These are phyloP conservation scores for Drosophila bocqueti DNA, from an alignment of 1,140 invertebrate species.

Conservation along the genomic window DNA sequence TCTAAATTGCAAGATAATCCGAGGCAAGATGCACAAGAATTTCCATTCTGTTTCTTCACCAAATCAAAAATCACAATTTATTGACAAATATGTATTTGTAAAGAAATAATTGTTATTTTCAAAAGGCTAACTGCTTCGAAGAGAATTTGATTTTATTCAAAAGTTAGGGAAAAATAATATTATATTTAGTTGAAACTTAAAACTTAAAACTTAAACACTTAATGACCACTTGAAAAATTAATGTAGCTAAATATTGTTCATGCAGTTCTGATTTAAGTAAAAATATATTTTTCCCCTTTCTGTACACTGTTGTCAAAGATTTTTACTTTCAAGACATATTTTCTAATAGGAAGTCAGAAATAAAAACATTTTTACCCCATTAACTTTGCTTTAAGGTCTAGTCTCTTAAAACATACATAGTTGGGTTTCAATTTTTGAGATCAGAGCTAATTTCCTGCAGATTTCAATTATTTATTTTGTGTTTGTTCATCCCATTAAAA, in stretches of 20 bases:
- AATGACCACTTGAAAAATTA: background rate
- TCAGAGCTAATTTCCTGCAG: no score
- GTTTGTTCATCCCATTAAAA: no score
- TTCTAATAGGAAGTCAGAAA: background rate
- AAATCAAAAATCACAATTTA: conserved; percentile 4
- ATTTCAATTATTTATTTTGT: no score
- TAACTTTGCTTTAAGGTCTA: background rate
- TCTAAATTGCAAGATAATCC: conserved; percentile 26
- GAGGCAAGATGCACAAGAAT: background rate
- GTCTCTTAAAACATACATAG: no score
- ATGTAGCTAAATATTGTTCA: background rate
- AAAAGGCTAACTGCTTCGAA: background rate
- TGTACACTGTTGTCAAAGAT: background rate
- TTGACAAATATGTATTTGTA: conserved; percentile 11
- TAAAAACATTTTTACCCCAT: background rate
- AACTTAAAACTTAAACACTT: background rate
- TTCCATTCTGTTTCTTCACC: background rate
- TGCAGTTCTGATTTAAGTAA: background rate
- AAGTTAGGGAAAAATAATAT: background rate
- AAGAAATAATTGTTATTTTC: conserved; percentile 1
- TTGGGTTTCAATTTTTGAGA: no score
- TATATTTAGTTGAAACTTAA: background rate
- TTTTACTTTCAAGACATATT: background rate
- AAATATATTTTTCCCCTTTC: no score
- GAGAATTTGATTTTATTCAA: no score